phyloP scores from a whole-genome alignment of 2,797 vertebrate species.

The Typhlichthys subterraneus region DNA sequence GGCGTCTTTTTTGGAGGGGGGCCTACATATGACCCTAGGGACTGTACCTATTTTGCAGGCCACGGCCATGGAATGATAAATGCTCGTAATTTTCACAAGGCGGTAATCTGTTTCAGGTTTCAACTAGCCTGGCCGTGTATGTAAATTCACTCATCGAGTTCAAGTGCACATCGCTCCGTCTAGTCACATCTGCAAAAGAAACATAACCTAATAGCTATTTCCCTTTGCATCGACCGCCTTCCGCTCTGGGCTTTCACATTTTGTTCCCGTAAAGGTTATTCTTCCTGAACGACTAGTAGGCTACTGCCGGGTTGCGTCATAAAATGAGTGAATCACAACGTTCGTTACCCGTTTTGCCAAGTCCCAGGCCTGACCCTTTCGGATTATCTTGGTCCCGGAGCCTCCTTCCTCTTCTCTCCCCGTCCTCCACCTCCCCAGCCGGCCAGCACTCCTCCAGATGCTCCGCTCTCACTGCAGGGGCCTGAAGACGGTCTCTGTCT shows the following conservation, averaged over 20 bases:
- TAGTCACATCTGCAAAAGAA: conserved; percentile 68
- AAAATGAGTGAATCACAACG: conserved; percentile 61
- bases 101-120: conserved; percentile 15
- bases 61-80: conserved; percentile 48
- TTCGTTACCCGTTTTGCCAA: conserved; percentile 82
- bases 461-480: conserved; percentile 80
- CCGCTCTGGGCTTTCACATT: conserved; percentile 55
- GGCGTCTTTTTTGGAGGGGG: conserved; percentile 36
- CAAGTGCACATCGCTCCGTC: conserved; percentile 64
- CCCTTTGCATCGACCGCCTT: conserved; percentile 67
- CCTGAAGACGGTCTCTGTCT: conserved; percentile 45
- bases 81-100: conserved; percentile 41
- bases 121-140: conserved; percentile 27
- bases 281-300: conserved; percentile 39
- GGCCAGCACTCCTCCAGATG: conserved; percentile 83
- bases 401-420: conserved; percentile 86
- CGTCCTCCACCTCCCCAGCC: conserved; percentile 87
- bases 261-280: conserved; percentile 46
- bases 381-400: conserved; percentile 82
- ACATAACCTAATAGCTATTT: conserved; percentile 51
- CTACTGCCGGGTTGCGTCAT: conserved; percentile 54
- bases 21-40: conserved; percentile 47
- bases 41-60: conserved; percentile 59
- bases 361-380: conserved; percentile 82
- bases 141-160: conserved; percentile 65